Base-by-base conservation (phyloP, 2,888 invertebrate species). In the Aphodius granarius region DNA sequence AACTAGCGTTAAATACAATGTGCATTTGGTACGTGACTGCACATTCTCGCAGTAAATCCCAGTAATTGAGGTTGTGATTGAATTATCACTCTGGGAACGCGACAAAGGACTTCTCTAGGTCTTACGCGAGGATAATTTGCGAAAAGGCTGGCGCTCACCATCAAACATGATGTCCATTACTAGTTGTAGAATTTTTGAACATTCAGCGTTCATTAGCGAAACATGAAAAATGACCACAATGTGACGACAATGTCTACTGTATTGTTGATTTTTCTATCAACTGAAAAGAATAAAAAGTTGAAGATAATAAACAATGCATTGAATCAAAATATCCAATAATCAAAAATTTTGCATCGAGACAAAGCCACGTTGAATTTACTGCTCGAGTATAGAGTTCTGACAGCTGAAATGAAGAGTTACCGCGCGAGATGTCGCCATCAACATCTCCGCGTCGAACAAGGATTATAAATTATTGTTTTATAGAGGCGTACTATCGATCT, bases 1-100 rank as follows among this genome's bases (percentile, higher is more conserved):
- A 66, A 66, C 66, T 66, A 43, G 66, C 20, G 66, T 66, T 66
- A 66, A 66, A 66, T 66, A 66, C 66, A 66, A 66, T 66, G 66
- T 66, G 20, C 20, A 18, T 20, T 66, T 66, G 18, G 19, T 66
- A 66, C 66, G 66, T 66, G 66, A 66, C 66, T 20, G 66, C 18
- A 66, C 66, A 66, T 66, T 66, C 43, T 43, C 43, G 43, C 43
- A 43, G 43, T 43, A 43, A 43, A 43, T 43, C 43, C 43, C 43
- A 13, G 43, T 43, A 43, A 43, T 43, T 43, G 43, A 43, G 43
- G 43, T 43, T 43, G 9, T 43, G 43, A 43, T 43, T 43, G 43
- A 43, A 43, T 43, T 43, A 43, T 43, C 13, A 43, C 43, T 43
- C 9, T 43, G 43, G 9, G 43, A 43, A 43, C 43, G 43, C 43